phyloP scores from a whole-genome alignment of 2,888 invertebrate genomes.

The Stegana nigrithorax region DNA sequence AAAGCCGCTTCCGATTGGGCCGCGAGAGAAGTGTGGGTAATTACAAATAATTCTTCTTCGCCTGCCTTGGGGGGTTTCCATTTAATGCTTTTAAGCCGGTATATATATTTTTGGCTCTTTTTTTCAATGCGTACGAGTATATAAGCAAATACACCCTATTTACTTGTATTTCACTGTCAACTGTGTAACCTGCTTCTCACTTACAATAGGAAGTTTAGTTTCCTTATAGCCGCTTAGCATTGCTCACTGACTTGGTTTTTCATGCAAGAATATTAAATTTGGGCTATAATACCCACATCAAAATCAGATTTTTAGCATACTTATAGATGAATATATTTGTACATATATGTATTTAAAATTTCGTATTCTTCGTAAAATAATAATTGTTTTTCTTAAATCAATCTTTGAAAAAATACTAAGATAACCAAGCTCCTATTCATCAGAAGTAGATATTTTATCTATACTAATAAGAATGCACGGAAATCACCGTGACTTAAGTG shows the following conservation, averaged over 20 bases:
- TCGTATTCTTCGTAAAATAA: too few species aligned
- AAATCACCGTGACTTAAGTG: too few species aligned
- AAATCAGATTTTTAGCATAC: too few species aligned
- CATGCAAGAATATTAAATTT: constrained; percentile 39
- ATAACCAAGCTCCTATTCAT: too few species aligned
- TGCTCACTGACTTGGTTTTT: constrained; percentile 52
- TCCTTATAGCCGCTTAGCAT: constrained; percentile 42
- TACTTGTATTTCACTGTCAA: constrained; percentile 20
- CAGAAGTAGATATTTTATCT: too few species aligned
- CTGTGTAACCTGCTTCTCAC: constrained; percentile 46
- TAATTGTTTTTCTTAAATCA: too few species aligned
- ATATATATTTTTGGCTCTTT: constrained; percentile 1
- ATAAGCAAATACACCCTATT: constrained; percentile 30
- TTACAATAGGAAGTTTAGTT: constrained; percentile 24
- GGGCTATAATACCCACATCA: too few species aligned
- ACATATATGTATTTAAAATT: too few species aligned
- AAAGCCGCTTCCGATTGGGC: constrained; percentile 66
- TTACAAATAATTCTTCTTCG: constrained; percentile 54
- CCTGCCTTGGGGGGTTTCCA: constrained; percentile 24
- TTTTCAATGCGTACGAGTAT: not conserved
- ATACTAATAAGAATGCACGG: too few species aligned
- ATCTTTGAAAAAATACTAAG: too few species aligned
- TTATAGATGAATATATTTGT: too few species aligned
- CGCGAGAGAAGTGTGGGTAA: constrained; percentile 59
- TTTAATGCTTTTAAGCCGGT: constrained; percentile 9